These are phyloP conservation scores for Drosophila saltans DNA, from an alignment of 1,140 invertebrate genomes.

Conservation along the genomic window DNA sequence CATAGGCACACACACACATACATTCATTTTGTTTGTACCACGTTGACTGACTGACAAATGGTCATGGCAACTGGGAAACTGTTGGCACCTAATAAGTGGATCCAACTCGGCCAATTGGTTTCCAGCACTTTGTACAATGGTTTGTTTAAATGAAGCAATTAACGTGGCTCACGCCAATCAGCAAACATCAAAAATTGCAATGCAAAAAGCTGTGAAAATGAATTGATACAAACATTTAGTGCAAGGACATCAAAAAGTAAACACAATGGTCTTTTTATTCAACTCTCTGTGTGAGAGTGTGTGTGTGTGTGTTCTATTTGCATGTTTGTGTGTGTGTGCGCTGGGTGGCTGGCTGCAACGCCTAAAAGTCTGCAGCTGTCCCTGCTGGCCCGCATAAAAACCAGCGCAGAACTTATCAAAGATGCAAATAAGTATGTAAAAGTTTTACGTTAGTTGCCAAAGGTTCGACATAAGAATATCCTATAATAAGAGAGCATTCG, in stretches of 20 bases:
- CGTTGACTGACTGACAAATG: conserved; percentile 35
- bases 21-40: not conserved
- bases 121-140: conserved; percentile 49
- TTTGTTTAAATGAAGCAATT: conserved; percentile 81
- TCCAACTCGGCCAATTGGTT: conserved; percentile 37
- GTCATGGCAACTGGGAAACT: conserved; percentile 41
- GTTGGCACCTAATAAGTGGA: conserved; percentile 71
- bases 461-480: conserved; percentile 24
- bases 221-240: conserved; percentile 74
- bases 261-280: conserved; percentile 53
- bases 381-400: conserved; percentile 76
- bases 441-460: conserved; percentile 27
- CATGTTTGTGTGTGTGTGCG: conserved; percentile 17
- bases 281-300: not conserved
- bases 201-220: conserved; percentile 54
- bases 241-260: conserved; percentile 70
- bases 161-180: conserved; percentile 35
- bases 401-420: conserved; percentile 70
- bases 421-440: conserved; percentile 65
- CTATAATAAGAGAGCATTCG: not conserved
- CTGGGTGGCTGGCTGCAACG: conserved; percentile 11
- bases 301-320: conserved; percentile 12
- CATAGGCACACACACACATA: not conserved
- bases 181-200: conserved; percentile 28
- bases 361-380: conserved; percentile 66